Evolutionary conservation across 2,113 vertebrate genomes (phyloP).

Genomic region (Aldabrachelys gigantea): DNA sequence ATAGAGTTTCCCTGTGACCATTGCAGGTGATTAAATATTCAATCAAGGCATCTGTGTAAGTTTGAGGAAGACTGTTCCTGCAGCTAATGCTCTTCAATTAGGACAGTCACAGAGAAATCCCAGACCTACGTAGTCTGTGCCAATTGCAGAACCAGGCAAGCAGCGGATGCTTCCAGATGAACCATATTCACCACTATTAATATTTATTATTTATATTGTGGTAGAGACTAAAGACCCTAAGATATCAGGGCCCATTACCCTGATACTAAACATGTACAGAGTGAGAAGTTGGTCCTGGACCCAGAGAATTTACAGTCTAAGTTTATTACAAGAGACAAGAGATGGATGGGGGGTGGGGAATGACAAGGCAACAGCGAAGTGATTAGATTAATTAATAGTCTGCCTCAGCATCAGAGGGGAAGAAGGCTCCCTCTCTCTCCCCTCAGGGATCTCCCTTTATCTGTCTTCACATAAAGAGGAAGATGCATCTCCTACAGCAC

Average conservation of each 20-base stretch:
- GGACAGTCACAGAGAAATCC: not conserved
- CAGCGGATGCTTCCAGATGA: not conserved
- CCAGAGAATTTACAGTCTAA: not conserved
- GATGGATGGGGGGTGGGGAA: not conserved
- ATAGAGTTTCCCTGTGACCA: not conserved
- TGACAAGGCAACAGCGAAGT: not conserved
- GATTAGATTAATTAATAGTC: not conserved
- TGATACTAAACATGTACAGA: not conserved
- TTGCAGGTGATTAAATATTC: not conserved
- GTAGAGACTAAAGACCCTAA: not conserved
- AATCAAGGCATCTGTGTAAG: not conserved
- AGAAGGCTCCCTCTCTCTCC: not conserved
- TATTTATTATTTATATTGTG: not conserved
- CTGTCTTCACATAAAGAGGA: not conserved
- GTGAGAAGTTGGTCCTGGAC: not conserved
- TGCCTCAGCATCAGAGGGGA: not conserved
- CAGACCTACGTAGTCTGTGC: not conserved
- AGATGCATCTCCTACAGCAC: not conserved
- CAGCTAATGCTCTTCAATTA: not conserved
- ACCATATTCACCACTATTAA: not conserved
- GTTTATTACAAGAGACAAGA: not conserved
- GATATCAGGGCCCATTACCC: not conserved
- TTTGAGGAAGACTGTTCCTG: not conserved
- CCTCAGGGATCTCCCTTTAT: not conserved
- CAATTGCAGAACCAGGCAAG: not conserved